These are phyloP conservation scores for Chionodraco myersi DNA, from an alignment of 2,113 vertebrate species.

Conservation along the genomic window DNA sequence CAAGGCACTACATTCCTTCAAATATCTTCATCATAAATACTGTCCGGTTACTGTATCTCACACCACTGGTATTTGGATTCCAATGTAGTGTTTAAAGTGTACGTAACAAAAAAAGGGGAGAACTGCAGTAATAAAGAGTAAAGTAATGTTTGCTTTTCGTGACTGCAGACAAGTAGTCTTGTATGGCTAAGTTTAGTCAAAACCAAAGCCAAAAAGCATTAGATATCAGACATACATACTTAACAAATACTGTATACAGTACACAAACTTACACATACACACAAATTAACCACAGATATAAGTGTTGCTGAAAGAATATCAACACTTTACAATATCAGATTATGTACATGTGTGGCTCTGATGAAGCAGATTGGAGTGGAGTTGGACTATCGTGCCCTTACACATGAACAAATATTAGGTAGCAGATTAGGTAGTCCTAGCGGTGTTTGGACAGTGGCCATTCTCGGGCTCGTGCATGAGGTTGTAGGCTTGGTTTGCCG, in stretches of 20 bases:
- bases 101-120: slow-evolving; percentile 53
- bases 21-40: slow-evolving; percentile 78
- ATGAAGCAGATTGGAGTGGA: slow-evolving; percentile 34
- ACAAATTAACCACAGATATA: slow-evolving; percentile 58
- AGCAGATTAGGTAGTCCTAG: slow-evolving; percentile 81
- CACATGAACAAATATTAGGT: slow-evolving; percentile 18
- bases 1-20: slow-evolving; percentile 92
- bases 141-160: slow-evolving; percentile 61
- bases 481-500: slow-evolving; percentile 78
- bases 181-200: slow-evolving; percentile 74
- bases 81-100: slow-evolving; percentile 76
- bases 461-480: slow-evolving; percentile 76
- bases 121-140: slow-evolving; percentile 44
- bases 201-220: slow-evolving; percentile 70
- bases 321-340: slow-evolving; percentile 72
- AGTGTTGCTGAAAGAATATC: slow-evolving; percentile 61
- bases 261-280: slow-evolving; percentile 34
- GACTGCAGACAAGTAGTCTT: slow-evolving; percentile 66
- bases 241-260: slow-evolving; percentile 46
- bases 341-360: slow-evolving; percentile 61
- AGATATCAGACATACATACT: slow-evolving; percentile 62
- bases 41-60: slow-evolving; percentile 53
- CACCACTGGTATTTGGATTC: slow-evolving; percentile 66
- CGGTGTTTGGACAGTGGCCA: slow-evolving; percentile 75
- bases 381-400: slow-evolving; percentile 18